Evolutionary conservation across 2,113 vertebrate genomes (phyloP).

Genomic region (Mormoops blainvillei): DNA sequence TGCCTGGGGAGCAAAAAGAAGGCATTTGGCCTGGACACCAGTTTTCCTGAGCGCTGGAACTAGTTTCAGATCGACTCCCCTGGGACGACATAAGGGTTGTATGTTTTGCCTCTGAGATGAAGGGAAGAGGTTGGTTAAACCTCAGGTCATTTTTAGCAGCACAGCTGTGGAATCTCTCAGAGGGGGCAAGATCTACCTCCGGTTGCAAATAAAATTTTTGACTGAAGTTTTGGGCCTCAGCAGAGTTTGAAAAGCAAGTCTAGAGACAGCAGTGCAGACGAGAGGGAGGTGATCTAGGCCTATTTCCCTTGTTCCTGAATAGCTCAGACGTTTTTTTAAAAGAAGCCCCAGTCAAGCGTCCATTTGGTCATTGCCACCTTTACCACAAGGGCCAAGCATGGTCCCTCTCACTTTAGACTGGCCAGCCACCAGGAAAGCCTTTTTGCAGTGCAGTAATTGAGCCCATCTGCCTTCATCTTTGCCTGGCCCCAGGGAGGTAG

Average conservation of each 20-base stretch:
- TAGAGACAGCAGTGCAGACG: neutral
- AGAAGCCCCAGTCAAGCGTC: neutral
- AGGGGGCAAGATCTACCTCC: neutral
- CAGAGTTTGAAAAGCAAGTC: neutral
- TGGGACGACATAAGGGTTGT: neutral
- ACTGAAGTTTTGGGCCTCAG: neutral
- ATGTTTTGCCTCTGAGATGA: conserved; percentile 47
- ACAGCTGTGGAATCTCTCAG: conserved; percentile 41
- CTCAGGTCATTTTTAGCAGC: conserved; percentile 47
- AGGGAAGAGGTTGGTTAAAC: conserved; percentile 50
- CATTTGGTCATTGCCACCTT: neutral
- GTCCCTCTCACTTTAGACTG: neutral
- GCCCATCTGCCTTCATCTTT: neutral
- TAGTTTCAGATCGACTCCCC: conserved; percentile 32
- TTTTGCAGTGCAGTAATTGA: neutral
- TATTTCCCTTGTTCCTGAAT: conserved; percentile 8
- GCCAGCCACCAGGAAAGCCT: neutral
- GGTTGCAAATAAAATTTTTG: conserved; percentile 30
- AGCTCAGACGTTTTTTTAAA: neutral
- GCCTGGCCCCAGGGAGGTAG: neutral
- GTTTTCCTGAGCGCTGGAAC: conserved; percentile 4
- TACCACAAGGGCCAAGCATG: neutral
- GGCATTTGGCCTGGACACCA: neutral
- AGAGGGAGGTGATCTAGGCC: neutral
- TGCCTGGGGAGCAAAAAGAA: neutral